Percentiles rank a stretch among this genome's conserved stretches.
Evolutionary conservation across 2,888 invertebrate genomes (phyloP).

Genomic region (Keiferia lycopersicella): DNA sequence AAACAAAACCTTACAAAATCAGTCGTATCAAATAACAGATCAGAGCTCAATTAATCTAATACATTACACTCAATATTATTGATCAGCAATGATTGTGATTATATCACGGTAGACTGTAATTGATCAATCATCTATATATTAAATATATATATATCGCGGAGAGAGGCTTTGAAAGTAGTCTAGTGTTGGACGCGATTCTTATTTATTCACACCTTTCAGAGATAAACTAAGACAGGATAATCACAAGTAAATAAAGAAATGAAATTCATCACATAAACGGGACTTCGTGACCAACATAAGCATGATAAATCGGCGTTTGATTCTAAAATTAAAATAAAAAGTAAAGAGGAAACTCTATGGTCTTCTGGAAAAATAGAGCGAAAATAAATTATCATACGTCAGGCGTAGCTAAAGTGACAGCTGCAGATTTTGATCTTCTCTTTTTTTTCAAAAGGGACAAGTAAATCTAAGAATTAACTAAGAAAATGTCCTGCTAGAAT

Average conservation of each 20-base stretch:
- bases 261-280: too few species aligned
- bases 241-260: too few species aligned
- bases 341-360: too few species aligned
- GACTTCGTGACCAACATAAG: too few species aligned
- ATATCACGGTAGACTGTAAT: slow-evolving; percentile 21
- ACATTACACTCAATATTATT: slow-evolving; percentile 1
- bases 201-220: neutral
- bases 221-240: too few species aligned
- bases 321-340: too few species aligned
- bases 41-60: slow-evolving; percentile 7
- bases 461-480: too few species aligned
- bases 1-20: neutral
- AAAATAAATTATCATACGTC: too few species aligned
- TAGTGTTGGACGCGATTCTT: neutral
- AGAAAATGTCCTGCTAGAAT: neutral
- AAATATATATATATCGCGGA: slow-evolving; percentile 13
- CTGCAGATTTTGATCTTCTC: too few species aligned
- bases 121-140: slow-evolving; percentile 22
- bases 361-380: too few species aligned
- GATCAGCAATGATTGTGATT: slow-evolving; percentile 11
- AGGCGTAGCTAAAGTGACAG: neutral
- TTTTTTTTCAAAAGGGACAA: too few species aligned
- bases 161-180: slow-evolving; percentile 16
- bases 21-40: slow-evolving; percentile 3
- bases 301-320: too few species aligned